Conservation (phyloP, 2,888 invertebrate species). For the Drosophila vallismaia region DNA sequence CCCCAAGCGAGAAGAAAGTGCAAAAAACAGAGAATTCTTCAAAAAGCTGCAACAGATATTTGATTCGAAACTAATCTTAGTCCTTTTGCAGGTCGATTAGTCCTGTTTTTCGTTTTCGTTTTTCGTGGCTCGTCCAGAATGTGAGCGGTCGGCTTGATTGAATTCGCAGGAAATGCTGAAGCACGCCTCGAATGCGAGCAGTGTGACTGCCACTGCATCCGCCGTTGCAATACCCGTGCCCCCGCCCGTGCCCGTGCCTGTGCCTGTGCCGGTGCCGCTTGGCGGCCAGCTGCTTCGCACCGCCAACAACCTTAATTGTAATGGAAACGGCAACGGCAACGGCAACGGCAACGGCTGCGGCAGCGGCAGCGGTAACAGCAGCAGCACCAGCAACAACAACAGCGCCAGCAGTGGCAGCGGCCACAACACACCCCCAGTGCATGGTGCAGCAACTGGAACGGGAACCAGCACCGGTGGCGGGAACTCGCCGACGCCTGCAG, state of each 20-base stretch:
- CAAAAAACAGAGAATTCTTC: not conserved
- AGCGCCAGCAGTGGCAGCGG: constrained; percentile 38
- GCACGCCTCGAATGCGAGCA: constrained; percentile 79
- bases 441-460: constrained; percentile 4
- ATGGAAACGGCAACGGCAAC: constrained; percentile 27
- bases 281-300: constrained; percentile 69
- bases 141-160: constrained; percentile 11
- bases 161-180: constrained; percentile 75
- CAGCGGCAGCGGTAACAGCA: constrained; percentile 31
- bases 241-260: constrained; percentile 5
- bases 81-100: constrained; percentile 3
- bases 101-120: constrained; percentile 3
- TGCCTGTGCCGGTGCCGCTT: no score
- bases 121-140: constrained; percentile 17
- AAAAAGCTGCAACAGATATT: no score
- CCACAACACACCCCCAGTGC: constrained; percentile 46
- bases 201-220: constrained; percentile 38
- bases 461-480: constrained; percentile 29
- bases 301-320: constrained; percentile 26
- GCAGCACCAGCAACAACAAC: constrained; percentile 46
- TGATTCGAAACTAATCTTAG: no score
- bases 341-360: constrained; percentile 20
- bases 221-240: constrained; percentile 15
- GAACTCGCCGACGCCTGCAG: constrained; percentile 59
- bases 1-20: constrained; percentile 18